These are phyloP conservation scores for Beris morrisii DNA, from an alignment of 2,888 invertebrate genomes.

Conservation along the genomic window DNA sequence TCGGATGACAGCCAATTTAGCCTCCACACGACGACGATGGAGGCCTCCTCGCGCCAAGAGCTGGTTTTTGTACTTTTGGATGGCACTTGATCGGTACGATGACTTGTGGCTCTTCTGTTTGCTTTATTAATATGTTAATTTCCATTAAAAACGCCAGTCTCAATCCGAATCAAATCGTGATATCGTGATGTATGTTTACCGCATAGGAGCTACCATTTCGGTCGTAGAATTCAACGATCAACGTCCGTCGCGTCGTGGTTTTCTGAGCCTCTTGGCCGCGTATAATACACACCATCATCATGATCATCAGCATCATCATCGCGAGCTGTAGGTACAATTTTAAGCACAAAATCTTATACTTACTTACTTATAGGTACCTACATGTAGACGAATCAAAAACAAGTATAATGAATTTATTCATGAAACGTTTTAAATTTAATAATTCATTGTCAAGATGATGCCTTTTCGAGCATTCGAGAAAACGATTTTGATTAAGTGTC, in stretches of 20 bases:
- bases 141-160: conserved; percentile 34
- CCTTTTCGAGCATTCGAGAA: conserved; percentile 3
- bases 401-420: conserved; percentile 33
- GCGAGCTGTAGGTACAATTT: conserved; percentile 4
- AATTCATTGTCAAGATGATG: conserved; percentile 35
- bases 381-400: conserved; percentile 15
- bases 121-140: conserved; percentile 35
- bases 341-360: conserved; percentile 14
- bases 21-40: conserved; percentile 27
- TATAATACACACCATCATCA: conserved; percentile 2
- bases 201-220: not conserved
- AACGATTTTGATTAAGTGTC: conserved; percentile 27
- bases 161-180: conserved; percentile 28
- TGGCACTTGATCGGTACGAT: conserved; percentile 33
- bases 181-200: conserved; percentile 27
- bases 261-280: conserved; percentile 1
- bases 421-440: conserved; percentile 32
- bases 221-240: not conserved
- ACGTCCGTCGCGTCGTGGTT: not conserved
- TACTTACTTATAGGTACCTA: not conserved
- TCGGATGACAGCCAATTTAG: conserved; percentile 32
- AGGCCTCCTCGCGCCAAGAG: not conserved
- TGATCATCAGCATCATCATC: conserved; percentile 20
- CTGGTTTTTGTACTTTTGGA: conserved; percentile 19
- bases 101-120: conserved; percentile 31